These are phyloP conservation scores for Microchrysa polita DNA, from an alignment of 2,888 invertebrate species.

Conservation along the genomic window DNA sequence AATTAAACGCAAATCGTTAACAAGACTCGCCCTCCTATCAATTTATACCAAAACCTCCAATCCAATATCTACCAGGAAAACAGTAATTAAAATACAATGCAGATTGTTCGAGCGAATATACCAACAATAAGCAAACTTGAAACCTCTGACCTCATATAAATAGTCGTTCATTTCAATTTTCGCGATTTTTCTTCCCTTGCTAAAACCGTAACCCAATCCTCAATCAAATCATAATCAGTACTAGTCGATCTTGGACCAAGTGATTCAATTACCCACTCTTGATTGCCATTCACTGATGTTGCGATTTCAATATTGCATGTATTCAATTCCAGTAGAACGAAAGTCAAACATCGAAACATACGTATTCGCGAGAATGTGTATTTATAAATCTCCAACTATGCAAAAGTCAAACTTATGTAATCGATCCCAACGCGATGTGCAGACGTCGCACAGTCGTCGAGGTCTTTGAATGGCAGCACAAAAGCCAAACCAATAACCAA, in stretches of 20 bases:
- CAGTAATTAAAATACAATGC: too few relatives aligned
- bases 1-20: too few relatives aligned
- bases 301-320: too few relatives aligned
- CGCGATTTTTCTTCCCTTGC: background rate
- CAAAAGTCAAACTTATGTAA: conserved; percentile 38
- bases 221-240: background rate
- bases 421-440: conserved; percentile 11
- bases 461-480: conserved; percentile 34
- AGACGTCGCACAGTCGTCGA: background rate
- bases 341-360: background rate
- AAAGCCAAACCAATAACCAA: conserved; percentile 20
- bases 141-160: conserved; percentile 19
- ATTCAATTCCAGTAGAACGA: background rate
- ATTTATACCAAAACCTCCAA: too few relatives aligned
- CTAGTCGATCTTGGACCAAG: conserved; percentile 37
- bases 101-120: background rate
- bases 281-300: conserved; percentile 19
- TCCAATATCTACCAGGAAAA: too few relatives aligned
- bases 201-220: too few relatives aligned
- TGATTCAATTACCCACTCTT: conserved; percentile 38
- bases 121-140: background rate
- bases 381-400: conserved; percentile 14
- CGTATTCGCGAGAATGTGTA: background rate
- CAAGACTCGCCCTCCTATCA: too few relatives aligned
- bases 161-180: background rate